A percentile compares a stretch with the other conserved stretches of the same genome.
phyloP scores from a whole-genome alignment of 2,113 vertebrate genomes.

The Peucedramus taeniatus region DNA sequence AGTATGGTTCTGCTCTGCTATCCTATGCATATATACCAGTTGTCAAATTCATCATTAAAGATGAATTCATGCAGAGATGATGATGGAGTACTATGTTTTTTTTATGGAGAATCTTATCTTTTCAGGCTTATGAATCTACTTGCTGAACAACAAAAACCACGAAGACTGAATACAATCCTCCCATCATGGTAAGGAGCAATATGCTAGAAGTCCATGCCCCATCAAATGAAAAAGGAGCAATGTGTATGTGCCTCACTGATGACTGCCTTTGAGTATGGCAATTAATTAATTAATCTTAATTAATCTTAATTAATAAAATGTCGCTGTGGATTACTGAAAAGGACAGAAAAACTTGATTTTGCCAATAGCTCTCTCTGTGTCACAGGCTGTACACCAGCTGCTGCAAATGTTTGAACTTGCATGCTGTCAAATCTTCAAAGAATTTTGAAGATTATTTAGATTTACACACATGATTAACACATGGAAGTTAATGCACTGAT shows the following conservation, averaged over 20 bases:
- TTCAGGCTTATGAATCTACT: neutral
- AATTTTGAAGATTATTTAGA: neutral
- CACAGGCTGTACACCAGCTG: neutral
- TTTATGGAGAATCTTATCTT: neutral
- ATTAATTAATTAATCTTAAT: no score
- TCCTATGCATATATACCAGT: no score
- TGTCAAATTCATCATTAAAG: neutral
- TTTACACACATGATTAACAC: neutral
- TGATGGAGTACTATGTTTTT: neutral
- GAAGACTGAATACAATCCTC: neutral
- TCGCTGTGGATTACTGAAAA: neutral
- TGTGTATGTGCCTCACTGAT: neutral
- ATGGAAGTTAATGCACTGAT: neutral
- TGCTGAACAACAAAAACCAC: neutral
- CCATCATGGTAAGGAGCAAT: neutral
- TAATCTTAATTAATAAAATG: neutral
- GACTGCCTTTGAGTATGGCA: neutral
- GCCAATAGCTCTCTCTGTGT: neutral
- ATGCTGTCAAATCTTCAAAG: neutral
- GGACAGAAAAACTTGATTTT: neutral
- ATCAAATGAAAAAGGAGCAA: neutral
- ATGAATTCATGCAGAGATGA: neutral
- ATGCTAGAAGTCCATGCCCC: neutral
- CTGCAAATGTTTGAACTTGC: neutral
- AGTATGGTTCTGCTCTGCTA: neutral